These are phyloP conservation scores for Campylomormyrus numenius DNA, from an alignment of 2,113 vertebrate genomes.

Conservation along the genomic window DNA sequence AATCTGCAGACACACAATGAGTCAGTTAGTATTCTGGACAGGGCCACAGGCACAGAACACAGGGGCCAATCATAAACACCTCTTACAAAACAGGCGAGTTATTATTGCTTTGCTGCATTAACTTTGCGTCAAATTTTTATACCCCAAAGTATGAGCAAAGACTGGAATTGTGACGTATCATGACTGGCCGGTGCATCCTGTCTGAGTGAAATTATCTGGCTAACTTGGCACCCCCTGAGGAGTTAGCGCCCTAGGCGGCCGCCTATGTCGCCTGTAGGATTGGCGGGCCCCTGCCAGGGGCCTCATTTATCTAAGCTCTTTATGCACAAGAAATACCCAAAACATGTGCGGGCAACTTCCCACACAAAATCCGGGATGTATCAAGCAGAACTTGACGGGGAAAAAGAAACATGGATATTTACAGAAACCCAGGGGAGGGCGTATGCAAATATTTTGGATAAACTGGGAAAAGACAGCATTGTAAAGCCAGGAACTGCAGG, in stretches of 20 bases:
- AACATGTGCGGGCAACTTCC: neutral
- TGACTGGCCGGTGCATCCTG: neutral
- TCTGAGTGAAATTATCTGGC: neutral
- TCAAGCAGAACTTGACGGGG: neutral
- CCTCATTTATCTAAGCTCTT: neutral
- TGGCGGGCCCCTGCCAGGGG: neutral
- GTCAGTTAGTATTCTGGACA: neutral
- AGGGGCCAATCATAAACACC: neutral
- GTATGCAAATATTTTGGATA: neutral
- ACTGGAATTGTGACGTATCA: neutral
- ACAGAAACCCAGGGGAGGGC: neutral
- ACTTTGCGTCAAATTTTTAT: no score
- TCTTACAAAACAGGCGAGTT: neutral
- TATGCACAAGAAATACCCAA: neutral
- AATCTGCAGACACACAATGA: slow-evolving; percentile 61
- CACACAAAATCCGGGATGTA: neutral
- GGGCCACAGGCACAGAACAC: neutral
- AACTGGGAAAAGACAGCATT: neutral
- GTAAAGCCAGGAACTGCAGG: neutral
- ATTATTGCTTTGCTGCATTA: neutral
- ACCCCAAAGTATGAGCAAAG: neutral
- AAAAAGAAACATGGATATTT: neutral
- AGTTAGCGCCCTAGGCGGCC: neutral
- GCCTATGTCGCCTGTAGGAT: neutral
- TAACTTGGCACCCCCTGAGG: neutral